Evolutionary conservation across 2,797 vertebrate genomes (phyloP), one percentile per base, ranked within the genome.

Genomic region (Bovichtus variegatus): DNA sequence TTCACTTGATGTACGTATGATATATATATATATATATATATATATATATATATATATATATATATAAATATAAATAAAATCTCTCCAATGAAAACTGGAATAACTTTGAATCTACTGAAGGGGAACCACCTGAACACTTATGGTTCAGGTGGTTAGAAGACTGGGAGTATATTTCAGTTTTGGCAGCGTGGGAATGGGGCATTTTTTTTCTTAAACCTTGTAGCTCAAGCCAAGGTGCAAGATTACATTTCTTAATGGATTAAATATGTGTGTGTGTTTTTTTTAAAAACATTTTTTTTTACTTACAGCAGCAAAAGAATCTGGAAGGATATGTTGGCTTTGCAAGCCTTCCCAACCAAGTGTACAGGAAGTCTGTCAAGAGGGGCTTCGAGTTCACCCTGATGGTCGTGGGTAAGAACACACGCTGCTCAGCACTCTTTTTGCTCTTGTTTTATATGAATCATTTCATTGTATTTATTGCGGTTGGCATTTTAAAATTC

Each of bases 271-370:
- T n/a, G n/a, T n/a, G n/a, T n/a, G n/a, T n/a, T n/a, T n/a, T n/a
- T n/a, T n/a, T n/a, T n/a, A n/a, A n/a, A n/a, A n/a, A n/a, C n/a
- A n/a, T 80, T 13, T n/a, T 2, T 18, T 44, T 44, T 55, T 78
- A 18, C 9, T 78, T 84, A 38, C 91, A 99, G 98, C 97, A 99
- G 96, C 98, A 97, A 95, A 99, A 99, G 93, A 99, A 97, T 93
- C 97, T 99, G 94, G 98, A 99, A 95, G 97, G 97, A 94, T 99
- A 99, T 84, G 98, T 99, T 91, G 98, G 98, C 90, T 99, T 99
- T 94, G 98, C 98, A 85, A 99, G 97, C 95, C 97, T 99, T 71
- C 98, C 98, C 66, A 99, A 99, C 93, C 98, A 99, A 96, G 98
- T 99, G 68, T 99, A 99, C 93, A 96, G 98, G 86, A 99, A 99